These are phyloP conservation scores for Noctua janthina DNA, from an alignment of 2,888 invertebrate genomes.

Conservation along the genomic window DNA sequence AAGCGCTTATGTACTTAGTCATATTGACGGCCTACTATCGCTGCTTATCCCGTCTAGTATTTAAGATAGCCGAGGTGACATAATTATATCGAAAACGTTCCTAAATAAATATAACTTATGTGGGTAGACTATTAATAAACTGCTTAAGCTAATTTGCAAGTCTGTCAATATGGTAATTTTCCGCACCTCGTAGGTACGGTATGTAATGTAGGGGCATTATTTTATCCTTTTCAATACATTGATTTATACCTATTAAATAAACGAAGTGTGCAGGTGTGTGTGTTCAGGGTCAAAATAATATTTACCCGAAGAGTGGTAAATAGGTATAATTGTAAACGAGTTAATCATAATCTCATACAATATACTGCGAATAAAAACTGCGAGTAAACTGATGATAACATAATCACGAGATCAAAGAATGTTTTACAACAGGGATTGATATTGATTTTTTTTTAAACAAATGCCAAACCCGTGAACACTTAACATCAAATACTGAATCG, in stretches of 20 bases:
- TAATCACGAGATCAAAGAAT: slow-evolving; percentile 50
- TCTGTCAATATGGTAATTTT: slow-evolving; percentile 31
- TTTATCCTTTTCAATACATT: not conserved
- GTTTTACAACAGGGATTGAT: slow-evolving; percentile 33
- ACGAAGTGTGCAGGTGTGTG: not conserved
- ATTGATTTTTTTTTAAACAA: slow-evolving; percentile 37
- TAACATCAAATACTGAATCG: slow-evolving; percentile 20
- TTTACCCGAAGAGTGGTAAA: not conserved
- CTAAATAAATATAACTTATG: slow-evolving; percentile 13
- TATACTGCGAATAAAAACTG: slow-evolving; percentile 36
- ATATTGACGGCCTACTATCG: slow-evolving; percentile 26
- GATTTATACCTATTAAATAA: too few species aligned
- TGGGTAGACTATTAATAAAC: slow-evolving; percentile 21
- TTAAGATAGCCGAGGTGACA: not conserved
- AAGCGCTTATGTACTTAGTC: slow-evolving; percentile 19
- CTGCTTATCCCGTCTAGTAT: slow-evolving; percentile 3
- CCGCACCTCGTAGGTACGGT: not conserved
- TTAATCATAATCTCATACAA: slow-evolving; percentile 31
- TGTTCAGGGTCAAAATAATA: slow-evolving; percentile 15
- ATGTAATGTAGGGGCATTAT: not conserved
- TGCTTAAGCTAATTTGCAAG: slow-evolving; percentile 37
- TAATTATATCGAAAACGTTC: not conserved
- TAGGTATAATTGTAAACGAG: not conserved
- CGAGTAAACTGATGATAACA: slow-evolving; percentile 36
- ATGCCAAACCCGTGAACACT: slow-evolving; percentile 30